Base-by-base conservation (phyloP, 2,797 vertebrate species). In the Dicrostonyx torquatus region DNA sequence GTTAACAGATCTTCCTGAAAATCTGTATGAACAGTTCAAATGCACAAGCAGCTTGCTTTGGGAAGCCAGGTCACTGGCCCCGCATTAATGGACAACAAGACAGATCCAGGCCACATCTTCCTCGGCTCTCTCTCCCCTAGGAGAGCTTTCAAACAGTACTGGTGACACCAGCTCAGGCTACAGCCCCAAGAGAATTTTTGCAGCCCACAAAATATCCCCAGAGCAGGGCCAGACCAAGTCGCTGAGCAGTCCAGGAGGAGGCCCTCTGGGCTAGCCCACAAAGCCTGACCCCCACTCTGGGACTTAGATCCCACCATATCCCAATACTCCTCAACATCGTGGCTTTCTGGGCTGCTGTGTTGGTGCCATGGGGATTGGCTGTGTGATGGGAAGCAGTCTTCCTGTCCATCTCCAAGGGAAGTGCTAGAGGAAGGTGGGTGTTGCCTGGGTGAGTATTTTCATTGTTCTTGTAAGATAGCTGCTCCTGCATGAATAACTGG, bases 401-500 rank as follows among this genome's bases (percentile, higher is more conserved):
- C 90, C 94, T 83, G 78, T 48, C 89, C 40, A 82, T 31, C 84
- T 37, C 72, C 87, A 37, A 96, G 78, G 83, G 62, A 94, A 95
- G 72, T 11, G 48, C 24, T 75, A 70, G 55, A 90, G 94, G 86
- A 90, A 87, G 78, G 75, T 64, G 58, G 62, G 70, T 48, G 58
- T 82, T 55, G 64, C 17, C 83, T 34, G 24, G 43, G 11, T 73
- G 9, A 68, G 68, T 24, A n/a, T 45, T 58, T 64, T 50, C 18
- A 62, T 34, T 45, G 60, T 86, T 86, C 88, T 75, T 22, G 14
- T 6, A 29, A 75, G 85, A 83, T 34, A 83, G 85, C 50, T 72
- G 73, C 6, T 73, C 78, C 70, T 60, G 10, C 14, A 26, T 26
- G 53, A 68, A 76, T 66, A 73, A 43, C 48, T 22, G 29, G 76